Base-by-base conservation (phyloP, 2,113 vertebrate species). In the Leptosomus discolor region DNA sequence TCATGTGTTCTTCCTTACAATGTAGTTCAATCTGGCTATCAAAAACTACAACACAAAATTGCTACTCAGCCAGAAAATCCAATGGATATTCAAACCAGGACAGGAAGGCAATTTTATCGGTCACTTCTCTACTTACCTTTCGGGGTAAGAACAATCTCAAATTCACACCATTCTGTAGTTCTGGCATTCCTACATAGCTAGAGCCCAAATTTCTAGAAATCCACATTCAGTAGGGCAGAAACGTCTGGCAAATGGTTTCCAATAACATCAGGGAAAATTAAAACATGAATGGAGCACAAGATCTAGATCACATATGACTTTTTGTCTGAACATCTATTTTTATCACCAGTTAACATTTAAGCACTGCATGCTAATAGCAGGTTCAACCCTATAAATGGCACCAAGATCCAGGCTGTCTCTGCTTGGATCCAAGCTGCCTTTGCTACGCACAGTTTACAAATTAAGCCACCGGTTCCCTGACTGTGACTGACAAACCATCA, bases 61-160 rank as follows among this genome's bases (percentile, higher is more conserved):
- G 21, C 43, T 79, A 24, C 39, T 75, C 57, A 73, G 36, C 9
- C 54, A 65, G 64, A 73, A 85, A 76, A 63, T 27, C 43, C 68
- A 77, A 68, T 2, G 26, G 53, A 19, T 74, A 74, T 46, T 75
- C 68, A 60, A 76, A 87, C 37, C 20, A 39, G 26, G 41, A 82
- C 22, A 76, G 26, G 43, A 41, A 30, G 27, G 26, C 32, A 15
- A 64, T 85, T 90, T 88, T 43, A 74, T 26, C 36, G 45, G 43
- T 71, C 30, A 36, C 34, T 93, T 51, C 23, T 60, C 78, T 68
- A 94, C 93, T 97, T 95, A 96, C 95, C 88, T 94, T 81, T 9
- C 12, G 12, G 18, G 24, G 27, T 67, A 76, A 84, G 20, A 80
- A 77, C 87, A 73, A 10, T 18, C 29, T 80, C 57, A 93, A 15